A percentile compares a stretch with the other conserved stretches of the same genome.
Conservation (phyloP, 2,113 vertebrate species). For the Chamaea fasciata region DNA sequence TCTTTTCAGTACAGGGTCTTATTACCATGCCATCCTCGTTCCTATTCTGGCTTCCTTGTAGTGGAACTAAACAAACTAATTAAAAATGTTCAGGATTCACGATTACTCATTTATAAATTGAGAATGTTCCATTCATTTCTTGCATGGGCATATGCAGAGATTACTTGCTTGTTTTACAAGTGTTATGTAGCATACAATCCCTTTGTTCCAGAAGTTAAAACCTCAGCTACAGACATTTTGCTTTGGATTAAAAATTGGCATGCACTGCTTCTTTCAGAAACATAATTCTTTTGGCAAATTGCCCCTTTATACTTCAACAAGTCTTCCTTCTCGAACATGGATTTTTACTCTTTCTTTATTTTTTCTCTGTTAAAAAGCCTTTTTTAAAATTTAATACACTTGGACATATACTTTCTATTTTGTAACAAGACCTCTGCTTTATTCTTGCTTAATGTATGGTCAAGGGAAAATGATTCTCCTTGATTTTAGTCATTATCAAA, state of each 20-base stretch:
- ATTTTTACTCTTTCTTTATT: neutral
- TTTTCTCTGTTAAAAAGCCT: neutral
- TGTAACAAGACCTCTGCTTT: neutral
- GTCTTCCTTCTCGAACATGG: neutral
- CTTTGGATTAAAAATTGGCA: conserved; percentile 10
- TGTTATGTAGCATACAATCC: neutral
- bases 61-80: neutral
- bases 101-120: neutral
- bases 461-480: neutral
- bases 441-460: neutral
- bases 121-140: neutral
- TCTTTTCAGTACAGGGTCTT: neutral
- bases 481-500: neutral
- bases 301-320: neutral
- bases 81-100: neutral
- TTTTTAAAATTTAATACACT: neutral
- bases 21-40: neutral
- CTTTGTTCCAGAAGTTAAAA: conserved; percentile 27
- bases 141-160: neutral
- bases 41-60: neutral
- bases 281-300: conserved; percentile 3
- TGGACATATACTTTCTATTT: neutral
- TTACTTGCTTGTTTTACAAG: conserved; percentile 32
- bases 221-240: neutral
- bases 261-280: neutral